Evolutionary conservation across 1,140 invertebrate genomes (phyloP).

Genomic region (Lamellibrachia luymesi): DNA sequence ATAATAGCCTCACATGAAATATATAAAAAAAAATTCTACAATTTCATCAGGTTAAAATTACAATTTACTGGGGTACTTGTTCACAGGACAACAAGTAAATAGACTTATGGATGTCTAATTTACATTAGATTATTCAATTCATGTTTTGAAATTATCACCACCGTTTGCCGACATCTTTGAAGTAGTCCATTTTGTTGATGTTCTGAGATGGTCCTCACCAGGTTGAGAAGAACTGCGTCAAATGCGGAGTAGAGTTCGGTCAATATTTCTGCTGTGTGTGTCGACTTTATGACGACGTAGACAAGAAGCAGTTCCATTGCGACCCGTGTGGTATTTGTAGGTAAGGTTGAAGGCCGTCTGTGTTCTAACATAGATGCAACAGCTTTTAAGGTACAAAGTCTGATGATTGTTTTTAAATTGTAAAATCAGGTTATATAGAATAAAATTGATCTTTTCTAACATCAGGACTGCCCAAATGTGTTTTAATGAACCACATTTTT

Average conservation of each 20-base stretch:
- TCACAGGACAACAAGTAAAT: constrained; percentile 8
- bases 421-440: too few species aligned
- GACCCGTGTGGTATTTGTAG: constrained; percentile 82
- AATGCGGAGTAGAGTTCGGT: constrained; percentile 46
- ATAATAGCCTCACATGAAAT: not conserved
- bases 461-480: too few species aligned
- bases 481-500: too few species aligned
- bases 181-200: constrained; percentile 8
- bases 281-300: constrained; percentile 84
- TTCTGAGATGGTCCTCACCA: constrained; percentile 50
- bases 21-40: not conserved
- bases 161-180: not conserved
- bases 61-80: not conserved
- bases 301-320: constrained; percentile 86
- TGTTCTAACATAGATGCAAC: not conserved
- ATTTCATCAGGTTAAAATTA: not conserved
- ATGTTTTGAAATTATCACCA: not conserved
- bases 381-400: not conserved
- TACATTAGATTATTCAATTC: not conserved
- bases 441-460: too few species aligned
- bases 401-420: too few species aligned
- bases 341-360: constrained; percentile 28
- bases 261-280: constrained; percentile 80
- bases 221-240: constrained; percentile 40
- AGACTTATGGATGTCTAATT: constrained; percentile 4